Evolutionary conservation across 2,113 vertebrate genomes (phyloP).

Genomic region (Dunckerocampus dactyliophorus): DNA sequence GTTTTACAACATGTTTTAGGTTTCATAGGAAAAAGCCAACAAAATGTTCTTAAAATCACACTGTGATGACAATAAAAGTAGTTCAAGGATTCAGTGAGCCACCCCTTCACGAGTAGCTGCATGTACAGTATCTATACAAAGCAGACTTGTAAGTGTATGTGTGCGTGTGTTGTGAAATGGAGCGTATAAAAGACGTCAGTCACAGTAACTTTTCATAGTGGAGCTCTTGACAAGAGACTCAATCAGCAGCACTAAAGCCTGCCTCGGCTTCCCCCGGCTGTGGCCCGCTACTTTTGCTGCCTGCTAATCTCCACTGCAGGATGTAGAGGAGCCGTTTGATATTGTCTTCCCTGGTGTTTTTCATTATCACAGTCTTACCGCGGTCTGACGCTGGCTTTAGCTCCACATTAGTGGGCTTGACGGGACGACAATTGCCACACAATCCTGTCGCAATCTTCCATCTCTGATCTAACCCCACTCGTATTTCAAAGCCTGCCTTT

Average conservation of each 20-base stretch:
- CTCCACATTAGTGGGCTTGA: conserved; percentile 86
- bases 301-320: conserved; percentile 73
- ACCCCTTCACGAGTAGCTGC: conserved; percentile 18
- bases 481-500: conserved; percentile 61
- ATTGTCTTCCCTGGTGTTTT: conserved; percentile 99
- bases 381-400: conserved; percentile 90
- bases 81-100: conserved; percentile 13
- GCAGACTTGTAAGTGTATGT: conserved; percentile 33
- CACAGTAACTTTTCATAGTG: conserved; percentile 56
- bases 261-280: conserved; percentile 52
- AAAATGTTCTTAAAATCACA: neutral
- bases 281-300: conserved; percentile 59
- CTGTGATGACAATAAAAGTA: conserved; percentile 4
- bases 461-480: conserved; percentile 60
- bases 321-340: conserved; percentile 99
- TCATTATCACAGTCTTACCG: conserved; percentile 96
- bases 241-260: conserved; percentile 72
- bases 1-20: too few species aligned
- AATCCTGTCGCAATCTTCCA: conserved; percentile 88
- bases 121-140: conserved; percentile 49
- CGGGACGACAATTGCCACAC: conserved; percentile 89
- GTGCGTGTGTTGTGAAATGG: conserved; percentile 31
- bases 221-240: conserved; percentile 68
- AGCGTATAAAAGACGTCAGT: conserved; percentile 56
- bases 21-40: too few species aligned